Evolutionary conservation across 2,113 vertebrate genomes (phyloP).

Genomic region (Sapayoa aenigma): DNA sequence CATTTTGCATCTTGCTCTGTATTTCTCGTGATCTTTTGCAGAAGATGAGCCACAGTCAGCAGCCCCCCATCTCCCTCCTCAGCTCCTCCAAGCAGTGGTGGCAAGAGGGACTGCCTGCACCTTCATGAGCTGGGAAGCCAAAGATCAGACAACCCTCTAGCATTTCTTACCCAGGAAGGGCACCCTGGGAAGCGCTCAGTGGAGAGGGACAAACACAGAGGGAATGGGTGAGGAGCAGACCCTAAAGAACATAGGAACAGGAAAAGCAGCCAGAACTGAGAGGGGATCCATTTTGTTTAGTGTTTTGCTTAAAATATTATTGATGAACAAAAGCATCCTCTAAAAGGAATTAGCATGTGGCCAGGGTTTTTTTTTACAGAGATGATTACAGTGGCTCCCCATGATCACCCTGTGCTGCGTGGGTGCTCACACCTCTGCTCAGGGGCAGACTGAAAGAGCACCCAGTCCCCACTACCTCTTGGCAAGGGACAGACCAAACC

Average conservation of each 20-base stretch:
- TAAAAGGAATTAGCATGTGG: rapidly evolving
- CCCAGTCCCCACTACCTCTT: rapidly evolving
- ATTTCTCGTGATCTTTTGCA: not conserved
- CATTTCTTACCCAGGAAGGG: not conserved
- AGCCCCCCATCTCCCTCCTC: not conserved
- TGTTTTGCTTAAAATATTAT: not conserved
- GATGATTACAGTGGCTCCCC: no score
- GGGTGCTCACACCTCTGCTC: rapidly evolving
- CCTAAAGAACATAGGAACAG: rapidly evolving
- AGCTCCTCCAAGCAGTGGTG: not conserved
- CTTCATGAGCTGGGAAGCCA: not conserved
- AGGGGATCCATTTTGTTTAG: not conserved
- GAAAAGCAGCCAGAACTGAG: not conserved
- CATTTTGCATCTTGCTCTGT: not conserved
- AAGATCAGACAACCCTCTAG: not conserved
- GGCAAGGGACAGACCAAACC: not conserved
- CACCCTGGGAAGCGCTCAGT: rapidly evolving
- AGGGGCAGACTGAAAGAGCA: rapidly evolving
- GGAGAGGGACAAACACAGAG: rapidly evolving
- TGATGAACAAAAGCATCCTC: not conserved
- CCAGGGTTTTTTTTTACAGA: rapidly evolving
- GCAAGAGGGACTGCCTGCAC: no score
- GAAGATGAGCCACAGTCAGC: not conserved
- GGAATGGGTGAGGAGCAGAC: not conserved
- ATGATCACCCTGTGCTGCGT: rapidly evolving